Percentiles rank a stretch among this genome's conserved stretches.
Evolutionary conservation across 2,888 invertebrate genomes (phyloP).

Genomic region (Hirtodrosophila alboralis): DNA sequence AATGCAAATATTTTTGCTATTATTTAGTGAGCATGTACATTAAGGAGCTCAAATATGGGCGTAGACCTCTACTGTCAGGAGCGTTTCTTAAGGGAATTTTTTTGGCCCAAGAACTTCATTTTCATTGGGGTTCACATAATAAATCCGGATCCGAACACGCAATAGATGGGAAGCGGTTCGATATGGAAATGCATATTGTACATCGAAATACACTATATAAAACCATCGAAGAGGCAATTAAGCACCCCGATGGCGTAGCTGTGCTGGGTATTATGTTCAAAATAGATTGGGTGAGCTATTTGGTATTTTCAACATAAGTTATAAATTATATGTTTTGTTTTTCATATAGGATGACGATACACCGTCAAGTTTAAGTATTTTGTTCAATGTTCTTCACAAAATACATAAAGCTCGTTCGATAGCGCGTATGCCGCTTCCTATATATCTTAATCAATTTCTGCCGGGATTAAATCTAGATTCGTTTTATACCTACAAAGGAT

Average conservation of each 20-base stretch:
- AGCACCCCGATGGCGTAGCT: not conserved
- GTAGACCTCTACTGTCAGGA: not conserved
- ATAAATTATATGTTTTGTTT: not conserved
- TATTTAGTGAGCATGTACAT: not conserved
- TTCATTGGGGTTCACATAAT: conserved; percentile 2
- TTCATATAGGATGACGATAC: not conserved
- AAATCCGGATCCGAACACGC: not conserved
- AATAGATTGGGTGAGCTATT: not conserved
- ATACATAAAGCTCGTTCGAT: no score
- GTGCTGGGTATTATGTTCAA: not conserved
- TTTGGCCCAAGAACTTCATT: conserved; percentile 1
- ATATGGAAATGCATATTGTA: conserved; percentile 15
- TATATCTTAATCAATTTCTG: not conserved
- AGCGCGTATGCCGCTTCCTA: no score
- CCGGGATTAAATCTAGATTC: not conserved
- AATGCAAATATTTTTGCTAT: not conserved
- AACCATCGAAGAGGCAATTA: not conserved
- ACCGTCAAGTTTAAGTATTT: not conserved
- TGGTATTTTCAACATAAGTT: not conserved
- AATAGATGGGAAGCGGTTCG: not conserved
- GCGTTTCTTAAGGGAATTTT: not conserved
- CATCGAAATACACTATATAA: not conserved
- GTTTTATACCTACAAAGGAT: conserved; percentile 1
- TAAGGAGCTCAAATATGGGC: not conserved
- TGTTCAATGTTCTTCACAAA: not conserved